Conservation (phyloP, 2,113 vertebrate genomes). For the Nerophis ophidion region DNA sequence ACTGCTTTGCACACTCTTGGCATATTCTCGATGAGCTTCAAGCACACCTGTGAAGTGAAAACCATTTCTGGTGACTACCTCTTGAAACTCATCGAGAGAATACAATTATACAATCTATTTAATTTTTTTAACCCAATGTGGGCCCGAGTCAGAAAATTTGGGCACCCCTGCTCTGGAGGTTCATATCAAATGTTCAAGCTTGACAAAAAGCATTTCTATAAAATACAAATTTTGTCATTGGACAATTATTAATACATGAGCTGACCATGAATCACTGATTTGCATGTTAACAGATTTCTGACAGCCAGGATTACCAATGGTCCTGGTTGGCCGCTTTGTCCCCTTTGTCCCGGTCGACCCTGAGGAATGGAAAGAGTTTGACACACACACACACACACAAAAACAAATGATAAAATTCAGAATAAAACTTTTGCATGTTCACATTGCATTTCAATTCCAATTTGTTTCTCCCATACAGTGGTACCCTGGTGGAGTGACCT, state of each 20-base stretch:
- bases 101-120: no score
- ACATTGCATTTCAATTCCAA: no score
- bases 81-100: no score
- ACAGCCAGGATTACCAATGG: constrained; percentile 65
- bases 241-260: background rate
- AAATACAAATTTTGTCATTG: background rate
- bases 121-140: no score
- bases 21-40: no score
- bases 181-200: background rate
- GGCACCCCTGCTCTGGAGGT: background rate
- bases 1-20: no score
- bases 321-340: constrained; percentile 75
- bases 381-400: rapidly evolving
- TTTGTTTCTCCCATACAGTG: no score
- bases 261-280: background rate
- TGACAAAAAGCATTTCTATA: background rate
- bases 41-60: no score
- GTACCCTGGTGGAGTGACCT: no score
- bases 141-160: no score
- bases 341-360: constrained; percentile 77
- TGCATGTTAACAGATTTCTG: background rate
- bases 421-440: background rate
- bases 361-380: constrained; percentile 34
- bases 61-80: no score
- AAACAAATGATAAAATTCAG: no score